A percentile compares a stretch with the other conserved stretches of the same genome.
phyloP scores from a whole-genome alignment of 1,140 invertebrate genomes.

The Drosophila bifasciata region DNA sequence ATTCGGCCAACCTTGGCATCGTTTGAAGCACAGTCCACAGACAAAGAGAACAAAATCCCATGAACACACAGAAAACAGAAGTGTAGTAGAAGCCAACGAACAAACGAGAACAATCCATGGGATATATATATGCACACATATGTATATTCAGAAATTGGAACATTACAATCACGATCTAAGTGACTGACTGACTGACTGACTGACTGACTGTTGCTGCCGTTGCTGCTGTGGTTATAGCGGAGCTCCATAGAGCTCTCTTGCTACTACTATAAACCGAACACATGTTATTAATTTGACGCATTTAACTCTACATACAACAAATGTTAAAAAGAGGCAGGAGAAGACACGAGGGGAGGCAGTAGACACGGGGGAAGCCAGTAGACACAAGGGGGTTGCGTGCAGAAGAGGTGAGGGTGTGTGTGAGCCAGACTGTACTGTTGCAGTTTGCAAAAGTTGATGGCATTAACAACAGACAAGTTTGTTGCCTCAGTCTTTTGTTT shows the following conservation, averaged over 20 bases:
- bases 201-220: too few relatives aligned
- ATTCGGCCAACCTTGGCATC: constrained; percentile 40
- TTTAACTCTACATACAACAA: too few relatives aligned
- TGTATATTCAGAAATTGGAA: constrained; percentile 36
- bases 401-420: constrained; percentile 13
- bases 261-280: neutral
- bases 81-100: neutral
- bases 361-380: too few relatives aligned
- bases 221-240: neutral
- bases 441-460: constrained; percentile 21
- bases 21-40: constrained; percentile 27
- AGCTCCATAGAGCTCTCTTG: too few relatives aligned
- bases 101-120: constrained; percentile 30
- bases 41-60: constrained; percentile 34
- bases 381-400: too few relatives aligned
- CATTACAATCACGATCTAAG: constrained; percentile 31
- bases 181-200: too few relatives aligned
- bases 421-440: constrained; percentile 10
- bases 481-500: constrained; percentile 64
- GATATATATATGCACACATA: too few relatives aligned
- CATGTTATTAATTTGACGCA: constrained; percentile 40
- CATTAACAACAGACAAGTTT: constrained; percentile 53
- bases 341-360: too few relatives aligned
- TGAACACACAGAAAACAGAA: neutral
- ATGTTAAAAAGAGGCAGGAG: constrained; percentile 2